Evolutionary conservation across 2,113 vertebrate genomes (phyloP).

Genomic region (Pagrus major): DNA sequence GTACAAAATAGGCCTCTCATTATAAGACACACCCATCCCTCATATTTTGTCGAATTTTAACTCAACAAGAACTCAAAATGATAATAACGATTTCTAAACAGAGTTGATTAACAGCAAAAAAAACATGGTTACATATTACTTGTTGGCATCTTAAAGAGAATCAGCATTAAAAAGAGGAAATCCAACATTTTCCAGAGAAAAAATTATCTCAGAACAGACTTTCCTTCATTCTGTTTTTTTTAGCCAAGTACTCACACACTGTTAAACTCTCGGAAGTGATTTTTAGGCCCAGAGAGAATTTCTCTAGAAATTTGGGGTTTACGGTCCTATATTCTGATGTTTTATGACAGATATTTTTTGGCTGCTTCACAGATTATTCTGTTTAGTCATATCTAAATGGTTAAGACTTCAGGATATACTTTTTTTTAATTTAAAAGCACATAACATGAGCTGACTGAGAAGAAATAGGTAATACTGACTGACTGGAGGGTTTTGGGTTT

Average conservation of each 20-base stretch:
- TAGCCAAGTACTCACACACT: not conserved
- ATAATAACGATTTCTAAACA: no score
- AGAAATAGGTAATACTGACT: not conserved
- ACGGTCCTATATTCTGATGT: no score
- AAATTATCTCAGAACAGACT: not conserved
- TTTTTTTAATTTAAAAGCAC: not conserved
- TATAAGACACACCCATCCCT: no score
- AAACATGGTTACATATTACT: not conserved
- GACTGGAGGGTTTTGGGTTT: not conserved
- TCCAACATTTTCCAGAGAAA: no score
- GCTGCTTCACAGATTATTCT: not conserved
- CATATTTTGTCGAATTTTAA: no score
- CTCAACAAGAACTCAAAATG: no score
- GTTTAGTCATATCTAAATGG: not conserved
- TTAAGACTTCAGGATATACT: not conserved
- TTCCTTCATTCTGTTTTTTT: not conserved
- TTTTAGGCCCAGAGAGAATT: no score
- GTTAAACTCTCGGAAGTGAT: no score
- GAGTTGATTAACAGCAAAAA: not conserved
- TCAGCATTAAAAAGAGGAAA: no score
- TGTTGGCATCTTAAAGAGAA: not conserved
- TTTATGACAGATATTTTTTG: not conserved
- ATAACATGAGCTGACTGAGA: not conserved
- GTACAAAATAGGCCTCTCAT: no score
- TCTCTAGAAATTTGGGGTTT: not conserved